A percentile compares a stretch with the other conserved stretches of the same genome.
These are phyloP conservation scores for Pelobates cultripes DNA, from an alignment of 2,797 vertebrate species.

Conservation along the genomic window DNA sequence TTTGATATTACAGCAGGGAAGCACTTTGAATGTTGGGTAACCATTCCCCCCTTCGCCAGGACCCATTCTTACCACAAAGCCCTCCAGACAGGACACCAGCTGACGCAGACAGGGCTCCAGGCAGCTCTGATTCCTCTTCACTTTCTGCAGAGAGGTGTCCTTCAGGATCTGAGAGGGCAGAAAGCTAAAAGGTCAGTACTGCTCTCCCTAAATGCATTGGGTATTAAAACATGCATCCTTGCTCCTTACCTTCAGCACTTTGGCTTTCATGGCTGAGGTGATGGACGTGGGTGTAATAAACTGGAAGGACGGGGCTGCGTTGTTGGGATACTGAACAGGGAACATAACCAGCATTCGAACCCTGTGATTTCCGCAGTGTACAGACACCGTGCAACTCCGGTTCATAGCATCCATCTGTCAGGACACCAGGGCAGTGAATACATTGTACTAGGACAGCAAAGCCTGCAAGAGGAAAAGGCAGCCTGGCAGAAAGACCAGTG, in stretches of 20 bases:
- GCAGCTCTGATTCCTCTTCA: conserved; percentile 97
- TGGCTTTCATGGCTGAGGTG: conserved; percentile 88
- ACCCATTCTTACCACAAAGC: conserved; percentile 83
- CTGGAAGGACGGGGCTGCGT: conserved; percentile 92
- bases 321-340: conserved; percentile 94
- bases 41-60: too few species aligned
- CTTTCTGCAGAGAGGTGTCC: conserved; percentile 95
- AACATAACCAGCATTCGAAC: conserved; percentile 95
- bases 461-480: not conserved
- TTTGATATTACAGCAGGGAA: too few species aligned
- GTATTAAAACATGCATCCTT: too few species aligned
- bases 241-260: conserved; percentile 89
- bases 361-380: conserved; percentile 86
- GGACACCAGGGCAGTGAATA: rapidly evolving
- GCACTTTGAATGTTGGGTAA: too few species aligned
- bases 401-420: conserved; percentile 91
- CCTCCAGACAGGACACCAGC: conserved; percentile 94
- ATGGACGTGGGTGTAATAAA: conserved; percentile 93
- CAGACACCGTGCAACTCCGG: conserved; percentile 90
- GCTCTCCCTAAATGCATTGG: too few species aligned
- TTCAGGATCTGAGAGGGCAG: conserved; percentile 81
- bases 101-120: conserved; percentile 95
- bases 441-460: not conserved
- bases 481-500: too few species aligned
- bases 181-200: too few species aligned